Evolutionary conservation across 2,888 invertebrate genomes (phyloP), one percentile per base, ranked within the genome.

Genomic region (Agonopterix heracliana): DNA sequence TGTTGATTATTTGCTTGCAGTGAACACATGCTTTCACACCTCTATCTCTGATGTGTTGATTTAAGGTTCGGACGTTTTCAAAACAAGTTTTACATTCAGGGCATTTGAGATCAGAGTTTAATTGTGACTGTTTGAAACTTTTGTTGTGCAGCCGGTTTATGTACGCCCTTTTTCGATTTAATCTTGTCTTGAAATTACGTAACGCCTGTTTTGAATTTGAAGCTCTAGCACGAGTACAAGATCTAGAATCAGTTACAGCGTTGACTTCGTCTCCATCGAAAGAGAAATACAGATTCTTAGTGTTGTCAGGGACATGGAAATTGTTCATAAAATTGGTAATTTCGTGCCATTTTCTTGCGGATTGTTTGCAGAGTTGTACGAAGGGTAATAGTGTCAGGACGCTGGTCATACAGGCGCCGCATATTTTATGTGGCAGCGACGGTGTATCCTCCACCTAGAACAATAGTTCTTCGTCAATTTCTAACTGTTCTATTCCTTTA

Each of bases 361-460:
- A 74, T 4, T 66, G 61, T 52, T 53, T 59, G 65, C 72, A 74
- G 10, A 72, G 58, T 42, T 55, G 54, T 3, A 72, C 46, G 63
- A 80, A 71, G 2, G 70, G 69, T 14, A 71, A 41, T 14, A 71
- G 59, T 7, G 53, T 50, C 7, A 43, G 58, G 12, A 74, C 41
- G 34, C 61, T 54, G 4, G 54, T 46, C 13, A 54, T 47, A 59
- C 81, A 80, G 41, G 35, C 35, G n/a, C 41, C 42, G 66, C 81
- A 80, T 51, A 71, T 38, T 49, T 58, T 62, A 44, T 63, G 56
- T 36, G 81, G 81, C 63, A 78, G 68, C 51, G 46, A 13, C 17
- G 62, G 11, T 34, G 66, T 44, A 7, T 35, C 17, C 66, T 74
- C 75, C 66, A 81, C 66, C 81, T 81, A 81, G 54, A 81, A 81